Evolutionary conservation across 2,888 invertebrate genomes (phyloP), one percentile per base, ranked within the genome.

Genomic region (Tryphoninae sp.): DNA sequence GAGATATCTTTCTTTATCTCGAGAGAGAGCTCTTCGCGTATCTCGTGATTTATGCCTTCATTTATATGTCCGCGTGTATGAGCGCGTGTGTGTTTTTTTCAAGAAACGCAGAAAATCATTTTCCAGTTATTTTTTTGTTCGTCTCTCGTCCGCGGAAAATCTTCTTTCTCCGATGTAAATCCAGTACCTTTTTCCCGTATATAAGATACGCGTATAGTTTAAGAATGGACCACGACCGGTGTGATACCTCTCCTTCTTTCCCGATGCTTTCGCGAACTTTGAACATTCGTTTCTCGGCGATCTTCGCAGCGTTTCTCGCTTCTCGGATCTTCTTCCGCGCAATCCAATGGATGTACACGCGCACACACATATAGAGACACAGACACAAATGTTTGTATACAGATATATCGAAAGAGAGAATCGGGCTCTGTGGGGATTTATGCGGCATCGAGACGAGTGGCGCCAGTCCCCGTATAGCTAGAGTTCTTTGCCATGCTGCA

Each of bases 371-470:
- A 23, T 53, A 40, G 33, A n/a, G 53, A 26, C 1, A 67, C 16
- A 53, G n/a, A 33, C 22, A 45, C 13, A 22, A 8, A 62, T 19
- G 49, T 67, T 40, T 68, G 58, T 67, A 64, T 53, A n/a, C 16
- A 53, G 11, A 33, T 68, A 53, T 53, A 74, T 76, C 26, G 58
- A 13, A 59, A 77, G 69, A 83, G 80, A 71, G 73, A 83, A 74
- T 80, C 80, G 82, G 84, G 84, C 80, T 72, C 82, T 67, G 79
- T 26, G 80, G 87, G 87, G 87, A 89, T 89, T 89, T 89, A 89
- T 89, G 89, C 87, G 86, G 83, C 85, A 87, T 90, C 89, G 89
- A 89, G 68, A 89, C 89, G 89, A 88, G 88, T 90, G 90, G 89
- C 89, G 89, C 88, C 89, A 87, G 87, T 83, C 86, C 86, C 83